Percentiles rank a stretch among this genome's conserved stretches.
Conservation (phyloP, 2,797 vertebrate species). For the Menidia menidia region DNA sequence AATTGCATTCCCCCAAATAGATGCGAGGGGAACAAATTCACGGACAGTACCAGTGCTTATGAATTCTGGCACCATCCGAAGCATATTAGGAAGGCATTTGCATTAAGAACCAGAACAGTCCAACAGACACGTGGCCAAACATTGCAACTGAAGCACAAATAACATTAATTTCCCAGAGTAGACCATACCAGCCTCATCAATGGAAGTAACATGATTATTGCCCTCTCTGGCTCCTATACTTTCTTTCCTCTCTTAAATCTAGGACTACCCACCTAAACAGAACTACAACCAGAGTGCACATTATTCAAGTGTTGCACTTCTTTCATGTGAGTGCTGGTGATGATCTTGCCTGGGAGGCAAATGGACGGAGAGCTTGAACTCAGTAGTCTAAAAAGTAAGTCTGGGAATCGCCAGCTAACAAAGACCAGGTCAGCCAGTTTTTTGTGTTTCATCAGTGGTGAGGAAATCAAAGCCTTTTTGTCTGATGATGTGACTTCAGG, state of each 20-base stretch:
- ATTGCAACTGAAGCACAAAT: constrained; percentile 39
- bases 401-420: constrained; percentile 63
- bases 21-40: constrained; percentile 59
- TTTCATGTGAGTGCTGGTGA: constrained; percentile 27
- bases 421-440: constrained; percentile 55
- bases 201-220: constrained; percentile 22
- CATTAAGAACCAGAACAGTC: constrained; percentile 50
- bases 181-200: constrained; percentile 22
- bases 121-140: constrained; percentile 42
- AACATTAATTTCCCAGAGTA: neutral
- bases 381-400: constrained; percentile 66
- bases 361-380: constrained; percentile 66
- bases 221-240: constrained; percentile 13
- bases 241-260: constrained; percentile 1
- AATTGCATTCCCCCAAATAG: constrained; percentile 28
- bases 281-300: constrained; percentile 1
- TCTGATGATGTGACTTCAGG: neutral
- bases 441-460: constrained; percentile 37
- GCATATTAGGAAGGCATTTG: constrained; percentile 57
- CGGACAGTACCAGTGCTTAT: constrained; percentile 41
- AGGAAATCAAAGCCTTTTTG: constrained; percentile 12
- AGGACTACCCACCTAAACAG: constrained; percentile 7
- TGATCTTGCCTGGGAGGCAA: constrained; percentile 60
- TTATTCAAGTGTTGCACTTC: constrained; percentile 36
- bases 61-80: constrained; percentile 70